These are phyloP conservation scores for Chiloscyllium plagiosum DNA, from an alignment of 2,113 vertebrate genomes.

Conservation along the genomic window DNA sequence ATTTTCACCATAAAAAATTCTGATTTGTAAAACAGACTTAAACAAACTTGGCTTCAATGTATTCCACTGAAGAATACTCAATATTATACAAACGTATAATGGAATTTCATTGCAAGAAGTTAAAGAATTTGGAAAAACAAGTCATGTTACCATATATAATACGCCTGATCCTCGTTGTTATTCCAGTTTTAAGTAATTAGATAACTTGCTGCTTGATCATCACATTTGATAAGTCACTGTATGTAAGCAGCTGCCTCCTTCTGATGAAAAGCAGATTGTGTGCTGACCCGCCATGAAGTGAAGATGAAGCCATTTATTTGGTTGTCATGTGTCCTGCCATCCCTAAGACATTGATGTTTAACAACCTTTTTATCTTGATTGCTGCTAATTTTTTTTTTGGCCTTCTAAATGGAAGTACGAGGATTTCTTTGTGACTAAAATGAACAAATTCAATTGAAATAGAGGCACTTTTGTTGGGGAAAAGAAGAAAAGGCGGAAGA, in stretches of 20 bases:
- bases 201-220: neutral
- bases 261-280: neutral
- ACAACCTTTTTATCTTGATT: neutral
- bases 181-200: neutral
- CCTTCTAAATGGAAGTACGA: neutral
- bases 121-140: neutral
- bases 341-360: neutral
- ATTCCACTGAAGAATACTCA: neutral
- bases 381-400: constrained; percentile 11
- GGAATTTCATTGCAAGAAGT: neutral
- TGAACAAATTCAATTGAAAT: constrained; percentile 14
- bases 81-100: neutral
- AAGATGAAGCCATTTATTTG: neutral
- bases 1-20: neutral
- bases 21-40: neutral
- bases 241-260: neutral
- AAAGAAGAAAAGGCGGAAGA: constrained; percentile 26
- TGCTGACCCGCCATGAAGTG: neutral
- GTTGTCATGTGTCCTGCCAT: neutral
- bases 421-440: neutral
- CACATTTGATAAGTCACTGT: neutral
- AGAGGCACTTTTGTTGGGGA: constrained; percentile 28
- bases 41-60: neutral
- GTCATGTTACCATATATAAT: neutral
- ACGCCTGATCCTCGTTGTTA: neutral